Base-by-base conservation (phyloP, 2,113 vertebrate species). In the Machaerirhynchus nigripectus region DNA sequence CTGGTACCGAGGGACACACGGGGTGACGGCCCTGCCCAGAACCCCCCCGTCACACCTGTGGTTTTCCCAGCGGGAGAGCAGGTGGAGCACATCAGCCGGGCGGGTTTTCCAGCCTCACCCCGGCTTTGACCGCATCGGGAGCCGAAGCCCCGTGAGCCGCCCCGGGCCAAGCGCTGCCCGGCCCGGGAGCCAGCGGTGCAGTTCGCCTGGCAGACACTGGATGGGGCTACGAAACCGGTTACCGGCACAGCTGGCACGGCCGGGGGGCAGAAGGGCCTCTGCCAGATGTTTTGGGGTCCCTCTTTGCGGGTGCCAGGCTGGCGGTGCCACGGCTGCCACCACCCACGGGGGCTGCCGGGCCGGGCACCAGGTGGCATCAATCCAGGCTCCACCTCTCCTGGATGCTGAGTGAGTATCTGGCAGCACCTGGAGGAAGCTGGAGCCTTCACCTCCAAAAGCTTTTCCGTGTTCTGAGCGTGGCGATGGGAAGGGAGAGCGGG, bases 131-230 rank as follows among this genome's bases (percentile, higher is more conserved):
- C 4, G 59, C 65, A 1, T 16, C 55, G 11, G 2, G 11, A 80
- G 26, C 55, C 15, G 0, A 17, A 1, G 5, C 3, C 2, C 21
- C 28, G 0, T 0, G 55, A 3, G 50, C 3, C 2, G 1, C 4
- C 4, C 4, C 0, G 0, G 91, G 86, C 89, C 95, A 15, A 75
- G 73, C 2, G 4, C n/a, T 19, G 60, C 52, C n/a, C 9, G 39
- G 2, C 10, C 24, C 23, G 1, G 56, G 39, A 85, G 56, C 84
- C 93, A 78, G 64, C 67, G 1, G 31, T 84, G 96, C 96, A 95
- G 88, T 97, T 94, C 93, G 4, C 64, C 40, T 52, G 88, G 64
- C 87, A 95, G 76, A 84, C 95, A 56, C 96, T 83, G 74, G 95
- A 95, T 97, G 96, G 96, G 79, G 95, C 95, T 93, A 15, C 67